Evolutionary conservation across 2,888 invertebrate genomes (phyloP).

Genomic region (Rhodophaea formosa): DNA sequence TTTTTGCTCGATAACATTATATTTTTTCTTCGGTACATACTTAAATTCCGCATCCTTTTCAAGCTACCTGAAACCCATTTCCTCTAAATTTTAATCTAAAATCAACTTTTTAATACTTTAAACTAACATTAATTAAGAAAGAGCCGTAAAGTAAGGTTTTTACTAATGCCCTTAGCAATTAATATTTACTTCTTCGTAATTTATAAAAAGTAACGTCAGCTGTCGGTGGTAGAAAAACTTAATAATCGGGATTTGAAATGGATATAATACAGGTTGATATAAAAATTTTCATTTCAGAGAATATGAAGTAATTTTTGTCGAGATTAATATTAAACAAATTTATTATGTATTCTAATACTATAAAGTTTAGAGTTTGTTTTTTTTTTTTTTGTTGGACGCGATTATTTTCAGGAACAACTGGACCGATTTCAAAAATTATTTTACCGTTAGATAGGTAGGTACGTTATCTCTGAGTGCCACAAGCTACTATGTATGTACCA

Average conservation of each 20-base stretch:
- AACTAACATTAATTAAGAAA: slow-evolving; percentile 25
- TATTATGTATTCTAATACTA: too few species aligned
- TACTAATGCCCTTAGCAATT: slow-evolving; percentile 30
- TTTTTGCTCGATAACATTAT: too few species aligned
- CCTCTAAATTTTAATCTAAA: slow-evolving; percentile 5
- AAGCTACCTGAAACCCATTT: neutral
- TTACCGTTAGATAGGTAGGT: too few species aligned
- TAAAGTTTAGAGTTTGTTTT: too few species aligned
- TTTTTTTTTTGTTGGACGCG: too few species aligned
- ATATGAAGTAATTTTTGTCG: neutral
- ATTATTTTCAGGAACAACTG: too few species aligned
- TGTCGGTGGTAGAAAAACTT: slow-evolving; percentile 28
- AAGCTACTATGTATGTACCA: too few species aligned
- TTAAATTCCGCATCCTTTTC: too few species aligned
- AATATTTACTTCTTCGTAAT: slow-evolving; percentile 28
- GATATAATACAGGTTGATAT: slow-evolving; percentile 23
- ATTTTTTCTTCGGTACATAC: too few species aligned
- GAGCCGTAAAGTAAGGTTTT: slow-evolving; percentile 22
- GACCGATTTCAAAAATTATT: too few species aligned
- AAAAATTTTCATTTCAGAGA: neutral
- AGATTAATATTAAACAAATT: too few species aligned
- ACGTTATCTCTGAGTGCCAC: too few species aligned
- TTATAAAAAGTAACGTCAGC: slow-evolving; percentile 23
- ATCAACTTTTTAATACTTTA: slow-evolving; percentile 13
- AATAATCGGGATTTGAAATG: slow-evolving; percentile 28